Conservation (phyloP, 2,888 invertebrate species). For the Emesis castigata region DNA sequence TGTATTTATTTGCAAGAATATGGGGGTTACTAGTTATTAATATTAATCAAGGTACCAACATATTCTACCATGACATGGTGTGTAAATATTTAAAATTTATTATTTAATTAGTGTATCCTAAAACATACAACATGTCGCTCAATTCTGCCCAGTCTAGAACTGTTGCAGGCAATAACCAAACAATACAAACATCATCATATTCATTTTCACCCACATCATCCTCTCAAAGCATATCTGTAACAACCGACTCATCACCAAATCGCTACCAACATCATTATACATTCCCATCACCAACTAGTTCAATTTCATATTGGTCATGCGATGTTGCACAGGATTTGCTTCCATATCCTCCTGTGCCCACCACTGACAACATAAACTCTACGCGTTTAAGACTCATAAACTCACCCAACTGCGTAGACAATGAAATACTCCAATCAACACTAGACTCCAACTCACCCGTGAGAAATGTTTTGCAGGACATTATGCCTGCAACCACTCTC, state of each 20-base stretch:
- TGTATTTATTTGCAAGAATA: no score
- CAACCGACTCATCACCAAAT: background rate
- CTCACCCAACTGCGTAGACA: background rate
- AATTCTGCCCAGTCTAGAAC: conserved; percentile 16
- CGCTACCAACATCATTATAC: background rate
- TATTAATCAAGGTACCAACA: no score
- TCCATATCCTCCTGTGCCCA: background rate
- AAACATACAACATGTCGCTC: conserved; percentile 23
- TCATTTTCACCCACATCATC: background rate
- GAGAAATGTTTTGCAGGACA: no score
- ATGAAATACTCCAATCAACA: background rate
- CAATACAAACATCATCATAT: background rate
- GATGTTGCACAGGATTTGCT: background rate
- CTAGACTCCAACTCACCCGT: background rate
- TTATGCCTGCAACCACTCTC: conserved; percentile 24
- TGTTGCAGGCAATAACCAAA: conserved; percentile 5
- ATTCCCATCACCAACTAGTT: background rate
- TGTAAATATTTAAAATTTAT: no score
- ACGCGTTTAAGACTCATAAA: background rate
- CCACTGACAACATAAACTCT: background rate
- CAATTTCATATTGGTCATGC: background rate
- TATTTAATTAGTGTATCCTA: no score
- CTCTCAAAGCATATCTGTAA: background rate
- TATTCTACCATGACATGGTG: no score
- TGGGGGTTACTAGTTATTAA: no score